Conservation (phyloP, 2,888 invertebrate species). For the Mystacides longicornis region DNA sequence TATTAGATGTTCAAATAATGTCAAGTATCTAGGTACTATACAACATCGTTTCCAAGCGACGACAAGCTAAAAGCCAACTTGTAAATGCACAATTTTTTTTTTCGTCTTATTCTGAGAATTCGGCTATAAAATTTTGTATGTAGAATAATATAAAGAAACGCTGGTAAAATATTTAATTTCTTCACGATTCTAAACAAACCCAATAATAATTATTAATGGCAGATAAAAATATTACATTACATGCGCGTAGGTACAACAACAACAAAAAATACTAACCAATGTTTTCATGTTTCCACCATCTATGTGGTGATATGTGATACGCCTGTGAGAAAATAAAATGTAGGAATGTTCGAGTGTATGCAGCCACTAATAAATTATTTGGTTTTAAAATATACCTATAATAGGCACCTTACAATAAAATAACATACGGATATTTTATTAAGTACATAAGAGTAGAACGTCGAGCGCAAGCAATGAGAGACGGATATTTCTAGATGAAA, state of each 20-base stretch:
- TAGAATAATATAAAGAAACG: neutral
- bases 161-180: neutral
- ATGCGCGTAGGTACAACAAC: neutral
- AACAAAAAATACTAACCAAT: neutral
- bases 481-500: too few species aligned
- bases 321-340: neutral
- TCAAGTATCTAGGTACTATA: too few species aligned
- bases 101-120: too few species aligned
- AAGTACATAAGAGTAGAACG: too few species aligned
- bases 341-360: neutral
- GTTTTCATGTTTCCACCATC: neutral
- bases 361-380: neutral
- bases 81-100: too few species aligned
- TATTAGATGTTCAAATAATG: too few species aligned
- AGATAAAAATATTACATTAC: constrained; percentile 1
- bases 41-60: too few species aligned
- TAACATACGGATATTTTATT: too few species aligned
- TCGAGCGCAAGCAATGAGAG: too few species aligned
- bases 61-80: too few species aligned
- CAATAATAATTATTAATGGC: neutral
- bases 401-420: neutral
- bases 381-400: neutral
- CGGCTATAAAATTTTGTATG: neutral
- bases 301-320: neutral
- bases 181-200: neutral